Percentiles rank a stretch among this genome's conserved stretches.
These are phyloP conservation scores for Cyanistes caeruleus DNA, from an alignment of 2,113 vertebrate species.

Conservation along the genomic window DNA sequence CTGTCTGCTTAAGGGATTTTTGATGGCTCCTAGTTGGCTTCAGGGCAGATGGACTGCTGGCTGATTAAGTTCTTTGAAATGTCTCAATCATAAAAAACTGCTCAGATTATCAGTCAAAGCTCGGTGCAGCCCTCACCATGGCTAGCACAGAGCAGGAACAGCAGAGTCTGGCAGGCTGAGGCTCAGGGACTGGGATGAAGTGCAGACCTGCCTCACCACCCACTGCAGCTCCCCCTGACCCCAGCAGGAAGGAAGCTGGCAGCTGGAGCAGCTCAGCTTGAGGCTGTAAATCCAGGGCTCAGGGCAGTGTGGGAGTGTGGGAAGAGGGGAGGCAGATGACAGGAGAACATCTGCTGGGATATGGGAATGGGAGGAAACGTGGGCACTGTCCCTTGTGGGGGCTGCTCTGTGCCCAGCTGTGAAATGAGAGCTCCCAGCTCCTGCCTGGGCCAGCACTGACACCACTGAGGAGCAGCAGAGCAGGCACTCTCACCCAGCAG, in stretches of 20 bases:
- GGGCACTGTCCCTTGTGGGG: not conserved
- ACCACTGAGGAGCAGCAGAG: not conserved
- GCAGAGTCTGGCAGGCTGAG: not conserved
- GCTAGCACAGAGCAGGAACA: accelerated
- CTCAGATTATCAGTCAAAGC: not conserved
- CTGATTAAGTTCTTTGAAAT: not conserved
- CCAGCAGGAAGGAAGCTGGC: not conserved
- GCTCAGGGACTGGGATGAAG: not conserved
- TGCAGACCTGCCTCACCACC: not conserved
- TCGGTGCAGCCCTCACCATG: accelerated
- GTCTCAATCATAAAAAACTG: not conserved
- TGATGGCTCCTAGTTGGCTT: not conserved
- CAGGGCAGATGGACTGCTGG: not conserved
- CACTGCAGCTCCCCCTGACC: not conserved
- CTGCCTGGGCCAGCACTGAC: not conserved
- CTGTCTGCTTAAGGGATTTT: not conserved
- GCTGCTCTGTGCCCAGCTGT: not conserved
- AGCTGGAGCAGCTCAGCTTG: not conserved
- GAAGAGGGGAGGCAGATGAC: not conserved
- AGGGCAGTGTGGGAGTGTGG: not conserved
- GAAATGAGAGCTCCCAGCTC: not conserved
- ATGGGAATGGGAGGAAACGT: accelerated
- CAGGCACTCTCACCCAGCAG: not conserved
- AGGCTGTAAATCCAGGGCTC: not conserved
- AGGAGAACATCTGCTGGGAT: not conserved